Base-by-base conservation (phyloP, 2,888 invertebrate genomes). In the Osedax fenrisi region DNA sequence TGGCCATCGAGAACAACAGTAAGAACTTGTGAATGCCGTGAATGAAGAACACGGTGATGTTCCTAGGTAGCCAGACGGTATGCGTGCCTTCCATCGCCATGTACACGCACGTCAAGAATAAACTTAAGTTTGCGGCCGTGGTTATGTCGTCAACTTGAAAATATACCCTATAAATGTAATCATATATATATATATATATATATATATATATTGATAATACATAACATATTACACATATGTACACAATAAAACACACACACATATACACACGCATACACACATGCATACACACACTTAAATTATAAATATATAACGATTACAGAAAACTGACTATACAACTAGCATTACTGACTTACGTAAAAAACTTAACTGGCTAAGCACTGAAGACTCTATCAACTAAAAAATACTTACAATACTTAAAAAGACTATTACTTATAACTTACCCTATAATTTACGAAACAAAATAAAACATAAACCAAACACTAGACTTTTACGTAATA, bases 21-120 rank as follows among this genome's bases (percentile, higher is more conserved):
- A 68, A 21, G 26, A 68, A 68, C 26, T 68, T 68, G 68, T 68
- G 68, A 5, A 68, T 0, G 17, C 68, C 68, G n/a, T 68, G 68
- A 22, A 68, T 25, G 13, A 26, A 13, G 27, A 25, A 68, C n/a
- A 68, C 25, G 26, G 68, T 22, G 5, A 68, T 24, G 26, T 68
- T 68, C 2, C n/a, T 10, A 1, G 68, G 68, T 25, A 25, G 22
- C 68, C 68, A 68, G 25, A 68, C 68, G 26, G 68, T 68, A 26
- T 68, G 68, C 5, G 68, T 68, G 25, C 68, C 68, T 21, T 68
- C 68, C 68, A 68, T 5, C 2, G 68, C 25, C 27, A 26, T 68
- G 68, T 68, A 68, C 10, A 68, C 21, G 5, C n/a, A 0, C 17
- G 22, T 17, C n/a, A 68, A 17, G 26, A 23, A n/a, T 2, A 68